Evolutionary conservation across 2,888 invertebrate genomes (phyloP).

Genomic region (Xanthorhoe spadicearia): DNA sequence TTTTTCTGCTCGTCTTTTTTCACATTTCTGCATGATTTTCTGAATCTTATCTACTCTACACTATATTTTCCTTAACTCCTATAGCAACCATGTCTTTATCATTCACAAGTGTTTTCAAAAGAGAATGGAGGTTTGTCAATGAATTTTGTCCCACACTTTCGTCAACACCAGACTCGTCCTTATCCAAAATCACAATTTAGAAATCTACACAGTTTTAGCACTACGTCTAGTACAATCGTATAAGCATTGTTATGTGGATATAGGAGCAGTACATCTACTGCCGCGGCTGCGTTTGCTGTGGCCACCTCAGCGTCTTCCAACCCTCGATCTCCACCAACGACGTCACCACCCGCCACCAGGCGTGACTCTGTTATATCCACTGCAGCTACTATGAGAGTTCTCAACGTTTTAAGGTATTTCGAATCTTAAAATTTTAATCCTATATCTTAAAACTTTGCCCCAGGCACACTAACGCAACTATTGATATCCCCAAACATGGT

Average conservation of each 20-base stretch:
- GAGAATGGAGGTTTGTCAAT: neutral
- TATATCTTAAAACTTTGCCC: too few relatives aligned
- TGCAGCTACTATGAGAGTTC: constrained; percentile 96
- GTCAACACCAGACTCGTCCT: neutral
- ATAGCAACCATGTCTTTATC: neutral
- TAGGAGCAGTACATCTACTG: constrained; percentile 94
- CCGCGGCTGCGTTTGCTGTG: constrained; percentile 95
- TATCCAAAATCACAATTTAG: neutral
- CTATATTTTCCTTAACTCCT: neutral
- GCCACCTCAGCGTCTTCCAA: constrained; percentile 95
- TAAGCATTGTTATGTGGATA: constrained; percentile 38
- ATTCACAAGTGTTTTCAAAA: neutral
- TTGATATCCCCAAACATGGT: too few relatives aligned
- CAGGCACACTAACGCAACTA: too few relatives aligned
- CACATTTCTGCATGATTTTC: constrained; percentile 29
- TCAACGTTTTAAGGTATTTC: constrained; percentile 90
- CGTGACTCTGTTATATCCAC: constrained; percentile 93
- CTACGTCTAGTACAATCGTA: neutral
- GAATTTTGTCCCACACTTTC: neutral
- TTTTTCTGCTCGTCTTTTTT: constrained; percentile 25
- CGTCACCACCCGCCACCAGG: constrained; percentile 78
- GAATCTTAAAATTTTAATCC: too few relatives aligned
- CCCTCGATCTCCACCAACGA: constrained; percentile 87
- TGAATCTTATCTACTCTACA: constrained; percentile 2
- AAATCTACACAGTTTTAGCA: neutral